Evolutionary conservation across 2,113 vertebrate genomes (phyloP), one percentile per base, ranked within the genome.

Genomic region (Etheostoma spectabile): DNA sequence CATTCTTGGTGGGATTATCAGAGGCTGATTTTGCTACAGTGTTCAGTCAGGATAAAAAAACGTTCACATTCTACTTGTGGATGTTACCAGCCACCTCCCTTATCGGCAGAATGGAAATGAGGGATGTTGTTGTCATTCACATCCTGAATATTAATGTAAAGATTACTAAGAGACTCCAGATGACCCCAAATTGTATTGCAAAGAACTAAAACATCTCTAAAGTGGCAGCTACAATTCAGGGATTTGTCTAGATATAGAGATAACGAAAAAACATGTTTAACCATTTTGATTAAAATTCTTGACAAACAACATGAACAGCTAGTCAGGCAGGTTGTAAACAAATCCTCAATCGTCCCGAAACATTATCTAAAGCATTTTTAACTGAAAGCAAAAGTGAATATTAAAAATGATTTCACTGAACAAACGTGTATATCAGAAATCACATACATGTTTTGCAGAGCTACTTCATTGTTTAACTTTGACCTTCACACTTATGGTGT

Each of bases 101-200:
- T 66, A 66, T 86, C 67, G 19, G 35, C 33, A 38, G 59, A 55
- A 71, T 82, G 77, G 51, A 86, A 86, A 82, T 84, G 45, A 59
- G 46, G n/a, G 7, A 38, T 16, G 8, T 16, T 64, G 1, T 67
- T 66, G n/a, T 62, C 48, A 63, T 63, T 73, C 53, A 38, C 14
- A 57, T 51, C 35, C 51, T 42, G 24, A 77, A 80, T 19, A 61
- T 18, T 52, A 68, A 66, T 42, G 53, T 70, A 22, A 45, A 52
- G 56, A 77, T 51, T 72, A 70, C 24, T 10, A 45, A 16, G 2
- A 2, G 10, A 30, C 69, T 75, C 53, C 38, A 75, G 33, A 21
- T 79, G 22, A 22, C 11, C 22, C 22, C 21, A 24, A 55, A 67
- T 30, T 45, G 55, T 15, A 48, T n/a, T 12, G 16, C 19, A 77